Percentiles rank a stretch among this genome's conserved stretches.
Evolutionary conservation across 2,113 vertebrate species (phyloP).

Genomic region (Pheucticus melanocephalus): DNA sequence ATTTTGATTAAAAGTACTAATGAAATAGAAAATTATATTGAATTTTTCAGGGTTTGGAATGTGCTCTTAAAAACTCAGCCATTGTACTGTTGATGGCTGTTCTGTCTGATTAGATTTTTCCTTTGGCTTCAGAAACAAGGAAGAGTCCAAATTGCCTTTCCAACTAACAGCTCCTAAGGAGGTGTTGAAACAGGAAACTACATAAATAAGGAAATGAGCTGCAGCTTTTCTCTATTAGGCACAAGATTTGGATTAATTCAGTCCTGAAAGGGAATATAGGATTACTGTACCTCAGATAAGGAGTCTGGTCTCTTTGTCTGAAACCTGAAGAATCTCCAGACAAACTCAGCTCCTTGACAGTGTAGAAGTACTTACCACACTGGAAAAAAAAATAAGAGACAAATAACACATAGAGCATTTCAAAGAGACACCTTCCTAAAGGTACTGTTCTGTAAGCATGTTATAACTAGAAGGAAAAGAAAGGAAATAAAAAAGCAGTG

Average conservation of each 20-base stretch:
- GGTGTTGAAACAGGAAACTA: not conserved
- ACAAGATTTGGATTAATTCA: not conserved
- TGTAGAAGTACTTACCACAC: not conserved
- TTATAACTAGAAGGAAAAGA: not conserved
- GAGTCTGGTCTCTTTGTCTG: not conserved
- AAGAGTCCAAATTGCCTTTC: not conserved
- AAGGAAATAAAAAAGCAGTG: not conserved
- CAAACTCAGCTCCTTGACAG: not conserved
- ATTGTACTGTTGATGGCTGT: not conserved
- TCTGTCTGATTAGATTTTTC: slow-evolving; percentile 7
- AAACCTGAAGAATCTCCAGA: not conserved
- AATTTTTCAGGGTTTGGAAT: not conserved
- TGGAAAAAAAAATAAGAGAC: not conserved
- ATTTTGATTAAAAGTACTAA: not conserved
- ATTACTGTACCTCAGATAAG: not conserved
- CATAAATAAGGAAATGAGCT: slow-evolving; percentile 25
- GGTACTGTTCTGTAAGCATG: not conserved
- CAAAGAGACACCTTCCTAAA: not conserved
- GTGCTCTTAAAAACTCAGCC: not conserved
- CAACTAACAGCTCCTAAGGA: not conserved
- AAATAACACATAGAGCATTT: not conserved
- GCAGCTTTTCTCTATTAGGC: not conserved
- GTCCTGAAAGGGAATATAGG: not conserved
- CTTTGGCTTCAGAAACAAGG: not conserved
- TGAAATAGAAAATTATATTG: not conserved